Percentiles rank a stretch among this genome's conserved stretches.
phyloP scores from a whole-genome alignment of 2,113 vertebrate species.

The Odocoileus hemionus region DNA sequence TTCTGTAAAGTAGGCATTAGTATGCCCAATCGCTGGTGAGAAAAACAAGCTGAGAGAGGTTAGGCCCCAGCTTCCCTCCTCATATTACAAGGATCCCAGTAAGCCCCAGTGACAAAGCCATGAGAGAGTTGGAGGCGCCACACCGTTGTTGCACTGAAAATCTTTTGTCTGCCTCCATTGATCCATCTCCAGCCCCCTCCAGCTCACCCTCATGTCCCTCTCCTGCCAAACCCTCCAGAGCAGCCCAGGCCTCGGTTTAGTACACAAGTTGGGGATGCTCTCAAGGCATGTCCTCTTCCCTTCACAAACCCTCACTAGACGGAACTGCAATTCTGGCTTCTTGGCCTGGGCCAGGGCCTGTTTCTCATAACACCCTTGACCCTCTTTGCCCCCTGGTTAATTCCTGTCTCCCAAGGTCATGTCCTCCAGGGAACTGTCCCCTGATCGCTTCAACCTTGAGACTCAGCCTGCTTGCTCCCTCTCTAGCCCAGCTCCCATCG shows the following conservation, averaged over 20 bases:
- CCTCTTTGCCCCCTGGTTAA: not conserved
- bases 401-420: not conserved
- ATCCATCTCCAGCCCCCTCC: not conserved
- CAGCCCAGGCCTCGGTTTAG: accelerated
- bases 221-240: not conserved
- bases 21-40: not conserved
- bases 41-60: not conserved
- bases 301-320: not conserved
- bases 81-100: too few relatives aligned
- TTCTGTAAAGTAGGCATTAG: not conserved
- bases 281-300: accelerated
- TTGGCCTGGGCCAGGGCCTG: not conserved
- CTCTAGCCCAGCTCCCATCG: not conserved
- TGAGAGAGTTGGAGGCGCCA: not conserved
- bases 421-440: not conserved
- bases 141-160: not conserved
- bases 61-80: not conserved
- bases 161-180: not conserved
- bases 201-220: not conserved
- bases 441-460: not conserved
- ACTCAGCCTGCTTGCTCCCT: not conserved
- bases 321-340: not conserved
- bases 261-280: not conserved
- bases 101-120: accelerated
- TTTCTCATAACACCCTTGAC: not conserved